These are phyloP conservation scores for Alethe castanea DNA, from an alignment of 2,113 vertebrate genomes.

Conservation along the genomic window DNA sequence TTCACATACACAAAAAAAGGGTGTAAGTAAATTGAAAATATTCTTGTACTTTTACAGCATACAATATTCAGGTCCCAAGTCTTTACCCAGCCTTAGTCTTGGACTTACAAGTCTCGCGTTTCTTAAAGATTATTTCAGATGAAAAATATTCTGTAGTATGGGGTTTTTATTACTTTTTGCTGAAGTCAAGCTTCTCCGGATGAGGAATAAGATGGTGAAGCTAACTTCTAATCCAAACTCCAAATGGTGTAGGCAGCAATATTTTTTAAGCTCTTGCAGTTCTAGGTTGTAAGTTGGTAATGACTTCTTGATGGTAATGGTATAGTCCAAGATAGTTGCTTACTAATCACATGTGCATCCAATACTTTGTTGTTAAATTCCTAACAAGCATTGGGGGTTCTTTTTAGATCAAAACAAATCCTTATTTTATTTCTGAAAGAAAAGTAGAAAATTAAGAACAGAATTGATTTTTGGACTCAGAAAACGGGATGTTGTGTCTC, in stretches of 20 bases:
- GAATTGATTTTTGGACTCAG: neutral
- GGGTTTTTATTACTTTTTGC: neutral
- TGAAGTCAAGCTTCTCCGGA: neutral
- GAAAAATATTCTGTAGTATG: neutral
- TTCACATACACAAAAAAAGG: neutral
- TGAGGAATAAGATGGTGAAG: neutral
- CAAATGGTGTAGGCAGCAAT: neutral
- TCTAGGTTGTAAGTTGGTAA: neutral
- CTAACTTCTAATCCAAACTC: neutral
- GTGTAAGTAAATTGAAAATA: neutral
- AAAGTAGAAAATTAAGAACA: neutral
- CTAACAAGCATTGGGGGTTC: rapidly evolving
- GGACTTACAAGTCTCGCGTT: neutral
- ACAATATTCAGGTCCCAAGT: neutral
- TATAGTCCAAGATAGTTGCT: neutral
- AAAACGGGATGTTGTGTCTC: neutral
- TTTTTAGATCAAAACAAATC: neutral
- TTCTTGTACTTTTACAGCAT: rapidly evolving
- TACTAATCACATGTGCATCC: neutral
- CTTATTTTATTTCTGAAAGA: neutral
- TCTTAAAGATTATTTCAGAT: neutral
- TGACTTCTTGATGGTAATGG: neutral
- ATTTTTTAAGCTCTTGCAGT: neutral
- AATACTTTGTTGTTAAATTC: neutral
- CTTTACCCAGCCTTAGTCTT: neutral